Conservation (phyloP, 2,888 invertebrate species). For the Zaprionus obscuricornis region DNA sequence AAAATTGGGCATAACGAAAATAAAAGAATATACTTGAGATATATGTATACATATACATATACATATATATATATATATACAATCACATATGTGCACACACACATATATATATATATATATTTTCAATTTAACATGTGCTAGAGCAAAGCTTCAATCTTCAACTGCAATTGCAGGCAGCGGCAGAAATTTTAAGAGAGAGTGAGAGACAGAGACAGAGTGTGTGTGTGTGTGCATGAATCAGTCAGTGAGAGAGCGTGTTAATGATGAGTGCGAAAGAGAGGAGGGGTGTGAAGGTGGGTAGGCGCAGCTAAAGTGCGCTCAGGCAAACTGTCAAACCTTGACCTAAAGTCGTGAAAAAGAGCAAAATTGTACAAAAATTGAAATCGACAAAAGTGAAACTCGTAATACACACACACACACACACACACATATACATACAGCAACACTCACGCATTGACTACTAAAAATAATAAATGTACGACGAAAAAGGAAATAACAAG, state of each 20-base stretch:
- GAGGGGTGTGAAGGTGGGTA: too few species aligned
- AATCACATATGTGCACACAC: slow-evolving; percentile 2
- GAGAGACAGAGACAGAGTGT: neutral
- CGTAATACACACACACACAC: too few species aligned
- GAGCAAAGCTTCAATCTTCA: slow-evolving; percentile 27
- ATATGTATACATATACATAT: neutral
- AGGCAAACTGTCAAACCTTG: slow-evolving; percentile 50
- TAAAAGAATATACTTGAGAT: slow-evolving; percentile 29
- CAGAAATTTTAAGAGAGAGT: too few species aligned
- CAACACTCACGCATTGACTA: neutral
- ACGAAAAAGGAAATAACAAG: slow-evolving; percentile 53
- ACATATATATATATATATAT: slow-evolving; percentile 17
- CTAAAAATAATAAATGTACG: slow-evolving; percentile 50
- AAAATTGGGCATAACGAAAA: slow-evolving; percentile 59
- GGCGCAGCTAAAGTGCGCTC: too few species aligned
- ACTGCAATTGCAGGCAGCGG: slow-evolving; percentile 4
- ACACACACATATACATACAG: too few species aligned
- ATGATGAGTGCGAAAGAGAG: too few species aligned
- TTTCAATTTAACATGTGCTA: slow-evolving; percentile 31
- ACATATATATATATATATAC: slow-evolving; percentile 1
- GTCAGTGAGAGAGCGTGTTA: too few species aligned
- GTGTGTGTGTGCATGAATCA: too few species aligned
- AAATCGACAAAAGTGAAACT: too few species aligned
- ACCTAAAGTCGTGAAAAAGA: slow-evolving; percentile 58
- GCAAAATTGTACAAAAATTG: too few species aligned